Conservation (phyloP, 1,140 invertebrate species). For the Atta texana region DNA sequence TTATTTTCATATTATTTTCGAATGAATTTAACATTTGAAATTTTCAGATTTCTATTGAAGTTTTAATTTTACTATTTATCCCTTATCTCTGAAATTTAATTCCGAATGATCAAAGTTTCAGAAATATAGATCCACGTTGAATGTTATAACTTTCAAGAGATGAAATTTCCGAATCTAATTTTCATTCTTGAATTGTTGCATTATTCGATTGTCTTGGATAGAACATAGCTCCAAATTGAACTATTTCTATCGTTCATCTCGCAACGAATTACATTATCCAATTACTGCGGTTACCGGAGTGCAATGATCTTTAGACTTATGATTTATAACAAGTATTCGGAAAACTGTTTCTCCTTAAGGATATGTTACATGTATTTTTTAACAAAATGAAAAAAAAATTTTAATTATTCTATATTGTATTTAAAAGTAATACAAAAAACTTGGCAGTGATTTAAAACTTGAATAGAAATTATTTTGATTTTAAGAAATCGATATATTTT, state of each 20-base stretch:
- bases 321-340: neutral
- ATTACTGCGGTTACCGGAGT: conserved; percentile 30
- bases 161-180: conserved; percentile 24
- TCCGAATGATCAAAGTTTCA: conserved; percentile 13
- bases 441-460: too few relatives aligned
- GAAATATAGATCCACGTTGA: neutral
- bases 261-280: conserved; percentile 4
- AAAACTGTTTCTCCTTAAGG: neutral
- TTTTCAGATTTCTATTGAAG: neutral
- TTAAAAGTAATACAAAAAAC: too few relatives aligned
- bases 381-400: too few relatives aligned
- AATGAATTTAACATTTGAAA: neutral
- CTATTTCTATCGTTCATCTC: conserved; percentile 23
- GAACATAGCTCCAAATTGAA: neutral
- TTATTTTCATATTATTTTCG: neutral
- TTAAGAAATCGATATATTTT: too few relatives aligned
- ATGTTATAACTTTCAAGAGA: neutral
- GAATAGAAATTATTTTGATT: too few relatives aligned
- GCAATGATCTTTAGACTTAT: conserved; percentile 38
- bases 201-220: conserved; percentile 23
- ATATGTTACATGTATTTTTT: too few relatives aligned
- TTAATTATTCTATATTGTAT: too few relatives aligned
- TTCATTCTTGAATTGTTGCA: neutral
- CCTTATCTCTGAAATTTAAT: conserved; percentile 7
- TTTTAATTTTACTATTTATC: neutral